Evolutionary conservation across 2,888 invertebrate genomes (phyloP).

Genomic region (Mantis religiosa): DNA sequence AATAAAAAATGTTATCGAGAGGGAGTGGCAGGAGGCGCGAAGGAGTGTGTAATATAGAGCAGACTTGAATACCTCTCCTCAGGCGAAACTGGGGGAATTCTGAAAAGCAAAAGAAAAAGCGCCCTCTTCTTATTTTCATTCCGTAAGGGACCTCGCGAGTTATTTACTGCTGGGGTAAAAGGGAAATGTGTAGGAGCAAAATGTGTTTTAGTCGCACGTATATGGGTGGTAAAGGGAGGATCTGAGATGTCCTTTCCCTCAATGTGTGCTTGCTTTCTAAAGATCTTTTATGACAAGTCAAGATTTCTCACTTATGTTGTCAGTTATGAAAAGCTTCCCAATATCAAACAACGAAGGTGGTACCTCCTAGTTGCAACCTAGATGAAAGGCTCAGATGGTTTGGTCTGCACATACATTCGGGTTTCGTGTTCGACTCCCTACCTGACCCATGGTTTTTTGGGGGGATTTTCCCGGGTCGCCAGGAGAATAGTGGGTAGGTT

Average conservation of each 20-base stretch:
- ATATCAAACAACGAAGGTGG: neutral
- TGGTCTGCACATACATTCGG: too few relatives aligned
- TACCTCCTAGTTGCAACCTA: too few relatives aligned
- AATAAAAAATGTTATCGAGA: neutral
- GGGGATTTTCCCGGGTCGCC: too few relatives aligned
- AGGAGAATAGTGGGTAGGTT: too few relatives aligned
- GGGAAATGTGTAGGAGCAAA: neutral
- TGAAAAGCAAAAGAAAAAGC: neutral
- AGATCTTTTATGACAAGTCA: neutral
- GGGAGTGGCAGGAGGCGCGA: neutral
- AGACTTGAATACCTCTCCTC: neutral
- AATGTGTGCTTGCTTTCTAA: neutral
- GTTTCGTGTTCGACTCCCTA: too few relatives aligned
- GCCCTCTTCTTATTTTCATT: neutral
- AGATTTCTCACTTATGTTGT: neutral
- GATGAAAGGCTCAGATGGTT: too few relatives aligned
- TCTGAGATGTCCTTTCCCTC: neutral
- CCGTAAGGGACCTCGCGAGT: neutral
- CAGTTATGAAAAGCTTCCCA: neutral
- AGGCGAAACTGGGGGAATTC: neutral
- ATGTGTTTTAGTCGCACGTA: neutral
- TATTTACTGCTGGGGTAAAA: neutral
- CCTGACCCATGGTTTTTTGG: too few relatives aligned
- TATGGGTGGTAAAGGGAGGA: neutral
- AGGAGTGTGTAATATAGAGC: neutral